These are phyloP conservation scores for Chironomus striatipennis DNA, from an alignment of 1,140 invertebrate species.

Conservation along the genomic window DNA sequence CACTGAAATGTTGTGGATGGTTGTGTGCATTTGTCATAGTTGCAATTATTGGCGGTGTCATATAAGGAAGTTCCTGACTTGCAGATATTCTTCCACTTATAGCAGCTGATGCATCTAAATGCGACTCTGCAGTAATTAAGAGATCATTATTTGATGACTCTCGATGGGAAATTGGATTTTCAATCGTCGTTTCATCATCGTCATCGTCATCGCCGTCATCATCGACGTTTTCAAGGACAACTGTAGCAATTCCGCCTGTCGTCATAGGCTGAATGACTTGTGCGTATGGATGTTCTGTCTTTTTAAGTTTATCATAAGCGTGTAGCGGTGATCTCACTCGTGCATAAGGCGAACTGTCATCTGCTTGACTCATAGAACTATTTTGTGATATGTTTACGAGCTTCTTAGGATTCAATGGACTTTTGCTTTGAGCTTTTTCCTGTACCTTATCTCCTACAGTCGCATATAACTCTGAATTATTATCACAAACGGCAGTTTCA, in stretches of 20 bases:
- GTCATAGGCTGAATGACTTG: slow-evolving; percentile 45
- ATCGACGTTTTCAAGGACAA: slow-evolving; percentile 3
- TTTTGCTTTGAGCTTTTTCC: slow-evolving; percentile 33
- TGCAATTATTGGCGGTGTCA: slow-evolving; percentile 65
- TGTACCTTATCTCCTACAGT: slow-evolving; percentile 52
- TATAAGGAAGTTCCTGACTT: slow-evolving; percentile 79
- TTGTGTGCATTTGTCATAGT: slow-evolving; percentile 33
- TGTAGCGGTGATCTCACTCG: slow-evolving; percentile 44
- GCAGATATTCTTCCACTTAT: slow-evolving; percentile 75
- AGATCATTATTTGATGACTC: slow-evolving; percentile 14
- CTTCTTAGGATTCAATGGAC: slow-evolving; percentile 36
- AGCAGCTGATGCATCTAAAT: slow-evolving; percentile 68
- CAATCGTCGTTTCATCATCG: slow-evolving; percentile 26
- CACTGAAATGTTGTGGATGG: slow-evolving; percentile 61
- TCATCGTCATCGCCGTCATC: slow-evolving; percentile 2
- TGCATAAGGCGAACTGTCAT: slow-evolving; percentile 51
- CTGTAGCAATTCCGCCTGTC: slow-evolving; percentile 25
- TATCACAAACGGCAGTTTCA: slow-evolving; percentile 45
- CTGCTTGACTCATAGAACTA: slow-evolving; percentile 49
- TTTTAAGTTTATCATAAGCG: slow-evolving; percentile 45
- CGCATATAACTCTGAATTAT: slow-evolving; percentile 56
- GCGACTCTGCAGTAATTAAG: slow-evolving; percentile 32
- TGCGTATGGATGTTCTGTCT: slow-evolving; percentile 58
- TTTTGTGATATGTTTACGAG: slow-evolving; percentile 47
- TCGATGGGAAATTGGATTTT: slow-evolving; percentile 38